Evolutionary conservation across 92 coral and sea anemone species (phyloP).

Genomic region (Parazoanthus atlanticus): DNA sequence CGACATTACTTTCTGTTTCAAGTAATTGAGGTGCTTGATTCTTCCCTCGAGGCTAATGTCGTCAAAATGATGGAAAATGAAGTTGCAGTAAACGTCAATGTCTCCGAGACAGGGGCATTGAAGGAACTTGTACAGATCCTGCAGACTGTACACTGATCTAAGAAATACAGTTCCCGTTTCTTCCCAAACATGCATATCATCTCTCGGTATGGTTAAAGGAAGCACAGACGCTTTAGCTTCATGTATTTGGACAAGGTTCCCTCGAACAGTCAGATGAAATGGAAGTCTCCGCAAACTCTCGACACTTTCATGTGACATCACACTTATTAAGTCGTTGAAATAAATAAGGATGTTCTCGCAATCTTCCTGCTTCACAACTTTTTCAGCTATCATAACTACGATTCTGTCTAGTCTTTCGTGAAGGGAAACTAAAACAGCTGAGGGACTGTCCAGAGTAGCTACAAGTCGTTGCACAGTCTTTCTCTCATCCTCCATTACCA

Average conservation of each 20-base stretch:
- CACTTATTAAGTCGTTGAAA: slow-evolving; percentile 21
- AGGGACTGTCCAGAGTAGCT: slow-evolving; percentile 54
- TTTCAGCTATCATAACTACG: slow-evolving; percentile 1
- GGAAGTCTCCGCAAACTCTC: slow-evolving; percentile 47
- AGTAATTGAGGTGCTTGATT: slow-evolving; percentile 50
- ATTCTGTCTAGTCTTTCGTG: slow-evolving; percentile 26
- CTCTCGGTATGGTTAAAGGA: slow-evolving; percentile 29
- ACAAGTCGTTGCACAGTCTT: slow-evolving; percentile 42
- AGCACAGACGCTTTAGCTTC: slow-evolving; percentile 31
- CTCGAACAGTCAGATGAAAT: slow-evolving; percentile 52
- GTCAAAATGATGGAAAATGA: slow-evolving; percentile 57
- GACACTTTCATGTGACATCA: neutral
- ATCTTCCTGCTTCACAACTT: neutral
- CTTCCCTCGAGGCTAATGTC: slow-evolving; percentile 37
- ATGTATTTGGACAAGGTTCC: slow-evolving; percentile 15
- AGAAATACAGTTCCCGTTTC: slow-evolving; percentile 53
- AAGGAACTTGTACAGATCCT: slow-evolving; percentile 43
- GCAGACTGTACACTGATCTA: neutral
- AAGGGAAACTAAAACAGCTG: slow-evolving; percentile 43
- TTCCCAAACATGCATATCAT: slow-evolving; percentile 53
- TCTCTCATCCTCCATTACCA: neutral
- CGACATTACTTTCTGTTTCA: neutral
- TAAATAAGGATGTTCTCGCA: slow-evolving; percentile 25
- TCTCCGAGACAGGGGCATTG: slow-evolving; percentile 38
- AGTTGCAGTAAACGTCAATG: slow-evolving; percentile 59